Conservation (phyloP, 2,113 vertebrate genomes). For the Eolophus roseicapilla region DNA sequence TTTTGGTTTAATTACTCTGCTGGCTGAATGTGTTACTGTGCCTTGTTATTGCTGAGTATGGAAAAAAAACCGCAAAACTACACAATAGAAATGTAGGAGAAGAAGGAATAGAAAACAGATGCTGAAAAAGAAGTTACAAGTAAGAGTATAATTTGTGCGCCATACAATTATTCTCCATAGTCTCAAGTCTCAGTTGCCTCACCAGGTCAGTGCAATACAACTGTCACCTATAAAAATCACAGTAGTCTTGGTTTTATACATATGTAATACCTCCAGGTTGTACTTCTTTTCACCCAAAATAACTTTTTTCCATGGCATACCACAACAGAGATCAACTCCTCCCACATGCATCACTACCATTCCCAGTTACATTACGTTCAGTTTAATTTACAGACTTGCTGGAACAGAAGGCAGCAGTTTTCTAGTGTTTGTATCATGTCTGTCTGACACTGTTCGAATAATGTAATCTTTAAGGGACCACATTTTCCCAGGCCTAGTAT, state of each 20-base stretch:
- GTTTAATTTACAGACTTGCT: background rate
- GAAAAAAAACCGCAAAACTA: background rate
- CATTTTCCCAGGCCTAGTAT: background rate
- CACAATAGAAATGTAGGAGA: background rate
- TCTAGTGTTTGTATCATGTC: background rate
- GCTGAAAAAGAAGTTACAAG: background rate
- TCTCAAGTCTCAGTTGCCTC: background rate
- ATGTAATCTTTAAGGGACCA: background rate
- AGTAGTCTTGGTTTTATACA: background rate
- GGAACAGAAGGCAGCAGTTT: background rate
- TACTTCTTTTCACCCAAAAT: background rate
- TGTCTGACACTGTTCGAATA: background rate
- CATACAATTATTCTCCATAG: background rate
- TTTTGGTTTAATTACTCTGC: background rate
- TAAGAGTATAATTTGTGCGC: background rate
- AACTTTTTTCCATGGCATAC: background rate
- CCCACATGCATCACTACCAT: background rate
- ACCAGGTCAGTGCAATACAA: background rate
- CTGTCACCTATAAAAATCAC: background rate
- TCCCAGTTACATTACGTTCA: background rate
- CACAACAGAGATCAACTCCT: background rate
- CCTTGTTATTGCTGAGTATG: background rate
- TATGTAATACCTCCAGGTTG: background rate
- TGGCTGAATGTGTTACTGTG: background rate
- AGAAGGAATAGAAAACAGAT: background rate